These are phyloP conservation scores for Nomada goodeniana DNA, from an alignment of 2,888 invertebrate genomes.

Conservation along the genomic window DNA sequence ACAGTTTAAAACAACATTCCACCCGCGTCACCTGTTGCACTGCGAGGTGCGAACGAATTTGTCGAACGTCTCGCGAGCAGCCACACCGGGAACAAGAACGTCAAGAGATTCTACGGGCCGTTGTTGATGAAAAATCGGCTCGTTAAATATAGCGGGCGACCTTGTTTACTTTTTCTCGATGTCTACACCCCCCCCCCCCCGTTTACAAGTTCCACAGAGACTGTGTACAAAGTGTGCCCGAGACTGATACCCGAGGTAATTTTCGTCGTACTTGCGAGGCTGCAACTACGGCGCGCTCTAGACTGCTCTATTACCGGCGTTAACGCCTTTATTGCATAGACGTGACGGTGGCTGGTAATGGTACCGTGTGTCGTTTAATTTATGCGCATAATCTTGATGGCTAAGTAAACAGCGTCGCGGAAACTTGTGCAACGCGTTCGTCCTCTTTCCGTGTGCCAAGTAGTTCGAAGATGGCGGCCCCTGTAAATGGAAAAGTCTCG, in stretches of 20 bases:
- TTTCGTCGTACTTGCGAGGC: slow-evolving; percentile 38
- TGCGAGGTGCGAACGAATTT: neutral
- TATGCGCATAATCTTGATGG: slow-evolving; percentile 44
- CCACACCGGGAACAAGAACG: too few species aligned
- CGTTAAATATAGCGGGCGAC: too few species aligned
- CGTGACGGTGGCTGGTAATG: slow-evolving; percentile 30
- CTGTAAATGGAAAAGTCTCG: neutral
- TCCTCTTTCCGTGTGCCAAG: slow-evolving; percentile 11
- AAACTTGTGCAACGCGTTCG: neutral
- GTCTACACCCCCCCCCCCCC: neutral
- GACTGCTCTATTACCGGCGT: slow-evolving; percentile 52
- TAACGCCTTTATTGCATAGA: slow-evolving; percentile 55
- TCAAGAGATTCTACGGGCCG: too few species aligned
- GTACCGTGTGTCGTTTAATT: slow-evolving; percentile 47
- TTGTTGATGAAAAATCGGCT: too few species aligned
- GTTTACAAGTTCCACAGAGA: slow-evolving; percentile 12
- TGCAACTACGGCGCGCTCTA: slow-evolving; percentile 33
- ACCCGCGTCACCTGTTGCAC: slow-evolving; percentile 26
- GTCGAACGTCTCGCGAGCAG: neutral
- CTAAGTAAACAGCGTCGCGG: slow-evolving; percentile 39
- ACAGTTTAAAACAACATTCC: neutral
- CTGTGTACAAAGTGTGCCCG: neutral
- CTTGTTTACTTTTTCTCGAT: neutral
- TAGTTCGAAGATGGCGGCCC: neutral
- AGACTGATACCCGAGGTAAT: slow-evolving; percentile 23